These are phyloP conservation scores for Tachyglossus aculeatus DNA, from an alignment of 2,797 vertebrate species.

Conservation along the genomic window DNA sequence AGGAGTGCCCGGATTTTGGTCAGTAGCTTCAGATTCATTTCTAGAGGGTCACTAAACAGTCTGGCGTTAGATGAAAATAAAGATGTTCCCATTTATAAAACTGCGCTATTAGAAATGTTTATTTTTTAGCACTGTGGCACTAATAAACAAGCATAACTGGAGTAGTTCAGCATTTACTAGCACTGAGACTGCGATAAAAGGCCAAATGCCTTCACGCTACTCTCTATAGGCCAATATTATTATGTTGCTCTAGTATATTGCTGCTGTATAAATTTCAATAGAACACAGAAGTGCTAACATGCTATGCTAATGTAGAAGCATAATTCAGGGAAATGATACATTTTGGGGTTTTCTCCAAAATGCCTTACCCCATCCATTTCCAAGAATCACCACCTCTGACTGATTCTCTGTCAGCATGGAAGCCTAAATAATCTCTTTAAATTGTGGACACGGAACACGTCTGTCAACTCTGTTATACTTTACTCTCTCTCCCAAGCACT, in stretches of 20 bases:
- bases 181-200: constrained; percentile 30
- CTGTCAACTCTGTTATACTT: no score
- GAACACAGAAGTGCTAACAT: constrained; percentile 29
- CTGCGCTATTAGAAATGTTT: constrained; percentile 26
- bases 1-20: constrained; percentile 32
- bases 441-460: no score
- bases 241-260: constrained; percentile 35
- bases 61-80: constrained; percentile 7
- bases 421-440: no score
- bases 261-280: constrained; percentile 39
- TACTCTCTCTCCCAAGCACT: no score
- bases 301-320: no score
- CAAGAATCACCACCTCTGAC: no score
- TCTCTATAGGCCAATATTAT: constrained; percentile 43
- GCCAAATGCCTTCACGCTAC: constrained; percentile 26
- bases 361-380: no score
- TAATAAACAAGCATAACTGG: constrained; percentile 40
- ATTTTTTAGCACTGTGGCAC: constrained; percentile 21
- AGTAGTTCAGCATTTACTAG: constrained; percentile 52
- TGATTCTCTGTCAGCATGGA: no score
- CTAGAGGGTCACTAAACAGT: constrained; percentile 13
- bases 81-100: constrained; percentile 42
- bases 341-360: no score
- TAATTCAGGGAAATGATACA: no score
- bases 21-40: neutral